Evolutionary conservation across 2,888 invertebrate genomes (phyloP).

Genomic region (Pelosia muscerda): DNA sequence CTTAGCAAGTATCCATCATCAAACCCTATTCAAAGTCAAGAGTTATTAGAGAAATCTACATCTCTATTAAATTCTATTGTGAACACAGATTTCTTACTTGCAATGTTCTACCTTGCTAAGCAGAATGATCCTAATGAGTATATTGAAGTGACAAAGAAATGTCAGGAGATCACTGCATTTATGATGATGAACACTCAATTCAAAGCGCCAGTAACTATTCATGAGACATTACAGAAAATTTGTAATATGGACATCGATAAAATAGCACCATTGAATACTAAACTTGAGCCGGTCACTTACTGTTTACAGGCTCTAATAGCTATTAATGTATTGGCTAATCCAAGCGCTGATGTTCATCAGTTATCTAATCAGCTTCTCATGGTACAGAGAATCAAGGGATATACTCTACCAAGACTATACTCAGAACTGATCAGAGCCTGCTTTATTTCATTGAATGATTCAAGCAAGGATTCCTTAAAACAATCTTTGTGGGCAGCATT

Average conservation of each 20-base stretch:
- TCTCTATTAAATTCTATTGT: slow-evolving; percentile 89
- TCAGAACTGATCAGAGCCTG: slow-evolving; percentile 96
- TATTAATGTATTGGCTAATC: slow-evolving; percentile 94
- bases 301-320: slow-evolving; percentile 94
- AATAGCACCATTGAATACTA: slow-evolving; percentile 84
- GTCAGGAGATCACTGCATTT: slow-evolving; percentile 89
- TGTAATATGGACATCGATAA: slow-evolving; percentile 88
- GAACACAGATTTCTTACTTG: slow-evolving; percentile 91
- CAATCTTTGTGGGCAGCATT: slow-evolving; percentile 98
- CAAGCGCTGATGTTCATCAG: slow-evolving; percentile 93
- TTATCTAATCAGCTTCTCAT: slow-evolving; percentile 94
- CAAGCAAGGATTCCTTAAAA: slow-evolving; percentile 91
- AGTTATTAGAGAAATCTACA: slow-evolving; percentile 90
- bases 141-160: slow-evolving; percentile 90
- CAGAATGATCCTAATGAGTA: slow-evolving; percentile 92
- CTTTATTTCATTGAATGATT: slow-evolving; percentile 95
- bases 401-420: slow-evolving; percentile 92
- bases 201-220: slow-evolving; percentile 86
- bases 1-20: slow-evolving; percentile 80
- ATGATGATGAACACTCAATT: slow-evolving; percentile 87
- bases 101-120: slow-evolving; percentile 94
- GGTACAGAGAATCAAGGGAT: slow-evolving; percentile 94
- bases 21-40: slow-evolving; percentile 84
- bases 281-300: slow-evolving; percentile 89
- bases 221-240: slow-evolving; percentile 88